A percentile compares a stretch with the other conserved stretches of the same genome.
These are phyloP conservation scores for Trissolcus brochymenae DNA, from an alignment of 2,888 invertebrate species.

Conservation along the genomic window DNA sequence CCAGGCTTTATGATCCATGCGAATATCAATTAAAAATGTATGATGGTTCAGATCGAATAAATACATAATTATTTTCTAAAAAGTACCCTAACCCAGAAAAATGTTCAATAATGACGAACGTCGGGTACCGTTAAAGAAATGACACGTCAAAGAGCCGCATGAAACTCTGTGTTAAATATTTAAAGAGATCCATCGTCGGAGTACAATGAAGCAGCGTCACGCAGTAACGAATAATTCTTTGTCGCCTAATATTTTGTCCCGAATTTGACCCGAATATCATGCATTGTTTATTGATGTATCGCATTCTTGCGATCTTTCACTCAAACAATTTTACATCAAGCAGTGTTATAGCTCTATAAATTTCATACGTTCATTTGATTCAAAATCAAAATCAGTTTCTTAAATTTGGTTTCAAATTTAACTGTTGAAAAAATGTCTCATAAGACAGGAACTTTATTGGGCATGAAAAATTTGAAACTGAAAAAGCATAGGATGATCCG, in stretches of 20 bases:
- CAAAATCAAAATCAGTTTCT: too few species aligned
- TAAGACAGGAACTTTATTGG: background rate
- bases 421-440: too few species aligned
- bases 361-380: too few species aligned
- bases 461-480: too few species aligned
- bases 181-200: conserved; percentile 67
- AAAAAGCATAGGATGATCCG: too few species aligned
- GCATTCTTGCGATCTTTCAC: conserved; percentile 8
- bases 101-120: conserved; percentile 50
- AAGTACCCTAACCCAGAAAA: conserved; percentile 52
- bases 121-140: conserved; percentile 57
- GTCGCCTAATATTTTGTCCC: conserved; percentile 56
- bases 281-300: conserved; percentile 40
- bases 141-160: conserved; percentile 57
- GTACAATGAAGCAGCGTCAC: conserved; percentile 67
- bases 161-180: conserved; percentile 72
- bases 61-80: conserved; percentile 31
- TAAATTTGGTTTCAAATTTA: too few species aligned
- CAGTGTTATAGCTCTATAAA: background rate
- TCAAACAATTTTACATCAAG: too few species aligned
- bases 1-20: too few species aligned
- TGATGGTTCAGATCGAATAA: conserved; percentile 21
- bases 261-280: conserved; percentile 52
- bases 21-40: background rate
- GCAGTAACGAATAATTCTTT: conserved; percentile 55